Conservation (phyloP, 2,113 vertebrate genomes). For the Petrocephalus zakoni region DNA sequence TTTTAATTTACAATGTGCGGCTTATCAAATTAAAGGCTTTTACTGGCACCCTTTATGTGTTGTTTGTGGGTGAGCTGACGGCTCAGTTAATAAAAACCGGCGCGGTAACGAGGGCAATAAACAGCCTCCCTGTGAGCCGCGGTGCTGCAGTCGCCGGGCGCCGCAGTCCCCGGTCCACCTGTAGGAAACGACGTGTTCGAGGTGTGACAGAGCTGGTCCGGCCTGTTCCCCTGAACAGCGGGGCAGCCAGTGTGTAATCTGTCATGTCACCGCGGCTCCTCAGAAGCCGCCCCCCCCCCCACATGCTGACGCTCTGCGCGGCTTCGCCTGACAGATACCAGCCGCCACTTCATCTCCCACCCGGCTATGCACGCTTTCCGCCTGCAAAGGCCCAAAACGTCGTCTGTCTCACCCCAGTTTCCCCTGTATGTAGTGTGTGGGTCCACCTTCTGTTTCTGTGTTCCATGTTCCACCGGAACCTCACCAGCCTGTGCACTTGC, state of each 20-base stretch:
- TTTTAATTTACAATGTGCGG: background rate
- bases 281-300: background rate
- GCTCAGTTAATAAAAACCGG: slow-evolving; percentile 6
- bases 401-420: background rate
- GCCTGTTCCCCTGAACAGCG: background rate
- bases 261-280: background rate
- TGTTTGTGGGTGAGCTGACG: background rate
- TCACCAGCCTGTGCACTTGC: background rate
- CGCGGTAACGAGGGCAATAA: background rate
- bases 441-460: background rate
- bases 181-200: background rate
- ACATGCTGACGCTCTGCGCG: background rate
- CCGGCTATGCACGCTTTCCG: background rate
- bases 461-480: background rate
- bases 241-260: background rate
- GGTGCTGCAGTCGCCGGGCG: background rate
- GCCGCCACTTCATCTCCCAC: background rate
- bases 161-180: background rate
- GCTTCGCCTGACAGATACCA: background rate
- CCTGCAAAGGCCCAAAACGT: background rate
- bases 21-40: slow-evolving; percentile 10
- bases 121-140: background rate
- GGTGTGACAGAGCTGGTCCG: background rate
- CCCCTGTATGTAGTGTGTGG: background rate
- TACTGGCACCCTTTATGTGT: background rate